phyloP scores from a whole-genome alignment of 2,113 vertebrate species.

The Anarhynchus alexandrinus region DNA sequence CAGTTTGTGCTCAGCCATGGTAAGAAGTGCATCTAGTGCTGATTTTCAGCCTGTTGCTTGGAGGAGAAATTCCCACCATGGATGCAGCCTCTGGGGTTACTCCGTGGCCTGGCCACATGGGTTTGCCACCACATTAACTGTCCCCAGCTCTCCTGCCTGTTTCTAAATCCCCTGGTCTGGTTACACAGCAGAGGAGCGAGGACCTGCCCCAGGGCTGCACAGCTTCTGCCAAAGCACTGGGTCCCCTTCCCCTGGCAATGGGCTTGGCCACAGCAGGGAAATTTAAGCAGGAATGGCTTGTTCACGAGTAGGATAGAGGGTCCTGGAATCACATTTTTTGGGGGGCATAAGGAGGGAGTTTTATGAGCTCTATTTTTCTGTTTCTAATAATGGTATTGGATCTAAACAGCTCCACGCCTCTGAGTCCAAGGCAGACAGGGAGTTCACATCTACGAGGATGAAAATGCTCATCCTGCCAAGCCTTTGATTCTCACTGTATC shows the following conservation, averaged over 20 bases:
- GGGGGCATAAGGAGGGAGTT: constrained; percentile 22
- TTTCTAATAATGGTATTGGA: constrained; percentile 33
- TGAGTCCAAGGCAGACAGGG: background rate
- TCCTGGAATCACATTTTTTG: background rate
- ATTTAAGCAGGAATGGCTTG: background rate
- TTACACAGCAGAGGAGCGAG: background rate
- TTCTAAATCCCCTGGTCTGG: background rate
- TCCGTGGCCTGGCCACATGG: fast-evolving
- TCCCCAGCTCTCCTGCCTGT: background rate
- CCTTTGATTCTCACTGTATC: constrained; percentile 29
- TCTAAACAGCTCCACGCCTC: background rate
- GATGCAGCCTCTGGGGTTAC: background rate
- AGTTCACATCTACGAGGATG: background rate
- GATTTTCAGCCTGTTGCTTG: background rate
- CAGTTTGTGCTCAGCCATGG: background rate
- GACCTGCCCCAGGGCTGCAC: background rate
- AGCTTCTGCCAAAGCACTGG: background rate
- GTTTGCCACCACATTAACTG: background rate
- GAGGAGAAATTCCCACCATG: fast-evolving
- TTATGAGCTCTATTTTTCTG: constrained; percentile 40
- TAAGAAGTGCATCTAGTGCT: background rate
- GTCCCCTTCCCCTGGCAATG: background rate
- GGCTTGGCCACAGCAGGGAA: background rate
- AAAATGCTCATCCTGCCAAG: constrained; percentile 46
- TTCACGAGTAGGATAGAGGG: background rate